Percentiles rank a stretch among this genome's conserved stretches.
Evolutionary conservation across 2,113 vertebrate species (phyloP).

Genomic region (Nicator chloris): DNA sequence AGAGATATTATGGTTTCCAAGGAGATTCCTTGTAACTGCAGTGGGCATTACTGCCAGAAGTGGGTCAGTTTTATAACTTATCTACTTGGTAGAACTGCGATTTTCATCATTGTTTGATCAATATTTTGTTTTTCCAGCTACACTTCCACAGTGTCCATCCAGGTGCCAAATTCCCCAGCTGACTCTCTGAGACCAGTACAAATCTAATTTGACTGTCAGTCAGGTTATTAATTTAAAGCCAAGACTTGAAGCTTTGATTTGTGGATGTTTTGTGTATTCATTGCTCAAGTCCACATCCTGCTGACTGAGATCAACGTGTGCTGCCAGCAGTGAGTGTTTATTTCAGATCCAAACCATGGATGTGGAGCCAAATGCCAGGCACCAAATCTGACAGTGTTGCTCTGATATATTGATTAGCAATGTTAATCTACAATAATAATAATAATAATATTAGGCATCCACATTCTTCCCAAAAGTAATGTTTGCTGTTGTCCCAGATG

Average conservation of each 20-base stretch:
- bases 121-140: not conserved
- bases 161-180: not conserved
- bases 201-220: not conserved
- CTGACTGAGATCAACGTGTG: not conserved
- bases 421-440: not conserved
- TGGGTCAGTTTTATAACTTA: not conserved
- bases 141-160: not conserved
- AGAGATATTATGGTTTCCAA: not conserved
- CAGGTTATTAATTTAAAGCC: not conserved
- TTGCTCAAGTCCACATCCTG: not conserved
- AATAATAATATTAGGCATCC: not conserved
- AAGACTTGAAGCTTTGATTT: not conserved
- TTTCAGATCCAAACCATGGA: not conserved
- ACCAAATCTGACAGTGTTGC: not conserved
- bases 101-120: not conserved
- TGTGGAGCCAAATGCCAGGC: not conserved
- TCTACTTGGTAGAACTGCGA: not conserved
- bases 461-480: not conserved
- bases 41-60: not conserved
- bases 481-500: not conserved
- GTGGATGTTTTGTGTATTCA: not conserved
- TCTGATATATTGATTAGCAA: not conserved
- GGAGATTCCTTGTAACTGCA: not conserved
- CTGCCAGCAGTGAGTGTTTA: not conserved
- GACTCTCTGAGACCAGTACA: not conserved